These are phyloP conservation scores for Drosophila borealis DNA, from an alignment of 2,888 invertebrate species.

Conservation along the genomic window DNA sequence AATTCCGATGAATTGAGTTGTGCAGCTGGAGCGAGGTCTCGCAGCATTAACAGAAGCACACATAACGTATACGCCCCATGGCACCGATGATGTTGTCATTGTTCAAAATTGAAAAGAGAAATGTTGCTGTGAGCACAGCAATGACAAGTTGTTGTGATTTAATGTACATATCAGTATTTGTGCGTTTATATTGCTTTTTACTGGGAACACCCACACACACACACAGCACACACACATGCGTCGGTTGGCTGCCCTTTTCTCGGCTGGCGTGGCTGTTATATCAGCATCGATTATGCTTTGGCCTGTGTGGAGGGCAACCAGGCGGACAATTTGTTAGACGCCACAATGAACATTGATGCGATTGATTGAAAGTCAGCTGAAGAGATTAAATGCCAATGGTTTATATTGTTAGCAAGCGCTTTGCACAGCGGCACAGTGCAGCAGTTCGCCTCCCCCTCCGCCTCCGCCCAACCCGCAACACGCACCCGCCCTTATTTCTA, in stretches of 20 bases:
- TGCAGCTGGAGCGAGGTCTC: background rate
- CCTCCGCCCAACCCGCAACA: background rate
- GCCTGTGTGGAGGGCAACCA: slow-evolving; percentile 51
- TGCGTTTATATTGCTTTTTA: slow-evolving; percentile 65
- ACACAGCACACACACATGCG: background rate
- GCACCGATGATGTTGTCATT: slow-evolving; percentile 61
- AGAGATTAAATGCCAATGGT: slow-evolving; percentile 72
- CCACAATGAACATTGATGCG: slow-evolving; percentile 79
- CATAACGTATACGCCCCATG: slow-evolving; percentile 46
- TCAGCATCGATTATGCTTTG: slow-evolving; percentile 69
- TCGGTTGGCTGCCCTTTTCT: slow-evolving; percentile 45
- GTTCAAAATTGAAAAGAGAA: slow-evolving; percentile 63
- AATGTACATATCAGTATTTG: slow-evolving; percentile 70
- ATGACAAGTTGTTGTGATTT: slow-evolving; percentile 70
- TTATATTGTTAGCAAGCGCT: slow-evolving; percentile 39
- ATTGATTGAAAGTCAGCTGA: slow-evolving; percentile 76
- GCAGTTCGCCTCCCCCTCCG: too few species aligned
- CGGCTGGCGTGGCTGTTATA: slow-evolving; percentile 43
- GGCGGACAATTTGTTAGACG: slow-evolving; percentile 74
- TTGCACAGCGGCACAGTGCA: background rate
- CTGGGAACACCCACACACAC: slow-evolving; percentile 14
- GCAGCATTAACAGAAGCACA: slow-evolving; percentile 4
- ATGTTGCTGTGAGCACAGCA: slow-evolving; percentile 37
- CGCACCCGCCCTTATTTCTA: slow-evolving; percentile 9
- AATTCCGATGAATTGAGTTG: slow-evolving; percentile 5